Evolutionary conservation across 2,797 vertebrate genomes (phyloP).

Genomic region (Sarcoramphus papa): DNA sequence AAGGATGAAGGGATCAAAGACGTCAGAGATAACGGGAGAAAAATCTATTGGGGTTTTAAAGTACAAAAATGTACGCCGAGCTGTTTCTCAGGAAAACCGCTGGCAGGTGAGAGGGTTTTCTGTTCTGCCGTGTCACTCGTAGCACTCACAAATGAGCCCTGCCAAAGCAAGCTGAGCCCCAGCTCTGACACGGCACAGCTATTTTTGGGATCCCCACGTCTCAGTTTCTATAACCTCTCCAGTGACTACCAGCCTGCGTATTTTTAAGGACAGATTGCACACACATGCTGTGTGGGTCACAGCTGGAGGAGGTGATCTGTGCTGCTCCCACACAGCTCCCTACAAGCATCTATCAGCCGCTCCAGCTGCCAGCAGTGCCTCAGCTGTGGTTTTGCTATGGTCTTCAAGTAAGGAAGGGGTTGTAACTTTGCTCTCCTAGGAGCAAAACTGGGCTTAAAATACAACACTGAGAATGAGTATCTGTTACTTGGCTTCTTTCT

Average conservation of each 20-base stretch:
- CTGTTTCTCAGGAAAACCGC: not conserved
- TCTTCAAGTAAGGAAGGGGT: not conserved
- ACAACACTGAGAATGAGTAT: not conserved
- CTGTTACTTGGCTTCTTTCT: not conserved
- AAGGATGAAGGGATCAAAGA: not conserved
- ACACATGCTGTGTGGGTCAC: not conserved
- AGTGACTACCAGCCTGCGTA: not conserved
- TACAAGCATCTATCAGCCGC: not conserved
- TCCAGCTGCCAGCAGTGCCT: not conserved
- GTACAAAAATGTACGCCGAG: not conserved
- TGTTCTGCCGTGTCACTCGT: not conserved
- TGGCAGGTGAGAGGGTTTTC: not conserved
- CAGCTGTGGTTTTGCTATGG: not conserved
- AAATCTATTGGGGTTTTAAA: not conserved
- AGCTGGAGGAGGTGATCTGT: not conserved
- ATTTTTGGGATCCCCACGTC: not conserved
- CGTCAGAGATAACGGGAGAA: not conserved
- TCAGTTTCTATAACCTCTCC: not conserved
- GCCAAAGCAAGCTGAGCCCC: not conserved
- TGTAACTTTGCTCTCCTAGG: not conserved
- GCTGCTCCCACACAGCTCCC: not conserved
- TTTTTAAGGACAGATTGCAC: not conserved
- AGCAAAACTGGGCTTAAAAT: not conserved
- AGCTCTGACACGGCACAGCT: not conserved
- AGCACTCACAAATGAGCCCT: not conserved